Conservation (phyloP, 1,140 invertebrate species). For the Nautilus pompilius region DNA sequence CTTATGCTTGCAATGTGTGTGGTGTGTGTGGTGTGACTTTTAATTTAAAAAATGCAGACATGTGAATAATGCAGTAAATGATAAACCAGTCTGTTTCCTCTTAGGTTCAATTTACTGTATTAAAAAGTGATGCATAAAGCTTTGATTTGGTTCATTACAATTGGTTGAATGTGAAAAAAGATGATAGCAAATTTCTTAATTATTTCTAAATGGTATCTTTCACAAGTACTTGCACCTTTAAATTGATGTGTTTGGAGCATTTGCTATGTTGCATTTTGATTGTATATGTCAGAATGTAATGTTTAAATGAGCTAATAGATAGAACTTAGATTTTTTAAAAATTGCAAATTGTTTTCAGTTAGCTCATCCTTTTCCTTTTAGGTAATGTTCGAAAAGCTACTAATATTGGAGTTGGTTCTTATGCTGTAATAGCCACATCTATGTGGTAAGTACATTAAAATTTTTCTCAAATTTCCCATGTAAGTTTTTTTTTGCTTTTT, state of each 20-base stretch:
- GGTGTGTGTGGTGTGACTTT: too few species aligned
- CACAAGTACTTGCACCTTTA: not conserved
- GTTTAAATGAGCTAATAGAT: not conserved
- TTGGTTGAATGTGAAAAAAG: too few species aligned
- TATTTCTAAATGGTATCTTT: not conserved
- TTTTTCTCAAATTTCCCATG: not conserved
- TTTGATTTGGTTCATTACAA: too few species aligned
- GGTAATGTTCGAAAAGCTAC: slow-evolving; percentile 16
- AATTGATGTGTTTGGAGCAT: not conserved
- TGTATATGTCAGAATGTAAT: not conserved
- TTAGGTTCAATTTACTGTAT: too few species aligned
- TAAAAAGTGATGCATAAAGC: too few species aligned
- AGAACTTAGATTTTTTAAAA: not conserved
- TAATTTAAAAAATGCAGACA: too few species aligned
- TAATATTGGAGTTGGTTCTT: slow-evolving; percentile 16
- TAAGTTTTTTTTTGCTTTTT: too few species aligned
- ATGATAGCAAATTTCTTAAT: too few species aligned
- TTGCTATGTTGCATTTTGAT: not conserved
- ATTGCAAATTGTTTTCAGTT: not conserved
- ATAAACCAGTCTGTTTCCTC: too few species aligned
- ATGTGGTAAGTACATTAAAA: slow-evolving; percentile 14
- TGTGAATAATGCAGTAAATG: too few species aligned
- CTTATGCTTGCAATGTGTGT: too few species aligned
- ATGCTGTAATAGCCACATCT: slow-evolving; percentile 6
- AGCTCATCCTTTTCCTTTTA: slow-evolving; percentile 2